Percentiles rank a stretch among this genome's conserved stretches.
Conservation (phyloP, 2,888 invertebrate genomes). For the Volucella inanis region DNA sequence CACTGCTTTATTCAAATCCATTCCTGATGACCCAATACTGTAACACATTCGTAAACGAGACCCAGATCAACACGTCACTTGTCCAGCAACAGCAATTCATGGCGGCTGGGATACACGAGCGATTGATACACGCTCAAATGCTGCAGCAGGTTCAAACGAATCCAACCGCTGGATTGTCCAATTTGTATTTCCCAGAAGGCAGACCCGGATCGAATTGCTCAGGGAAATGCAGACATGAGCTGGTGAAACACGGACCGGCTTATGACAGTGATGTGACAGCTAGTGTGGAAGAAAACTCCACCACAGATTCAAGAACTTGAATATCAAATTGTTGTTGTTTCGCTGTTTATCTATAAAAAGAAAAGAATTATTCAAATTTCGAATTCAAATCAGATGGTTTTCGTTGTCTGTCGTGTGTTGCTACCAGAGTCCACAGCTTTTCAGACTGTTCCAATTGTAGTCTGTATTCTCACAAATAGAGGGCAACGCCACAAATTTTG, state of each 20-base stretch:
- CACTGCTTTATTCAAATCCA: slow-evolving; percentile 77
- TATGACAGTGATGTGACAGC: not conserved
- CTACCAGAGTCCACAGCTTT: too few species aligned
- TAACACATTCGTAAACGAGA: slow-evolving; percentile 77
- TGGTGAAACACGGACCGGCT: not conserved
- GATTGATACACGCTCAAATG: slow-evolving; percentile 77
- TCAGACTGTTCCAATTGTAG: too few species aligned
- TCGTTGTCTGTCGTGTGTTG: too few species aligned
- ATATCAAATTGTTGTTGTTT: not conserved
- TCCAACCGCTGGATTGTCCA: slow-evolving; percentile 24
- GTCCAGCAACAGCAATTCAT: slow-evolving; percentile 73
- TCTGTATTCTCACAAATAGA: too few species aligned
- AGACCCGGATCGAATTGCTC: not conserved
- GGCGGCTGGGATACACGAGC: slow-evolving; percentile 76
- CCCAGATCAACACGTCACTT: slow-evolving; percentile 60
- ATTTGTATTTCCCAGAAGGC: not conserved
- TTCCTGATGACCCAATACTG: slow-evolving; percentile 77
- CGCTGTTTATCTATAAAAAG: slow-evolving; percentile 8
- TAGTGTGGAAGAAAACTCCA: slow-evolving; percentile 2
- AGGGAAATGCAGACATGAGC: slow-evolving; percentile 24
- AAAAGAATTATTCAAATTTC: not conserved
- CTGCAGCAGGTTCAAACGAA: slow-evolving; percentile 75
- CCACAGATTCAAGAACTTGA: not conserved
- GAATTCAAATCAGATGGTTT: too few species aligned
- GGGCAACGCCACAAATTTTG: too few species aligned